Percentiles rank a stretch among this genome's conserved stretches.
Conservation (phyloP, 2,113 vertebrate genomes). For the Struthio camelus region DNA sequence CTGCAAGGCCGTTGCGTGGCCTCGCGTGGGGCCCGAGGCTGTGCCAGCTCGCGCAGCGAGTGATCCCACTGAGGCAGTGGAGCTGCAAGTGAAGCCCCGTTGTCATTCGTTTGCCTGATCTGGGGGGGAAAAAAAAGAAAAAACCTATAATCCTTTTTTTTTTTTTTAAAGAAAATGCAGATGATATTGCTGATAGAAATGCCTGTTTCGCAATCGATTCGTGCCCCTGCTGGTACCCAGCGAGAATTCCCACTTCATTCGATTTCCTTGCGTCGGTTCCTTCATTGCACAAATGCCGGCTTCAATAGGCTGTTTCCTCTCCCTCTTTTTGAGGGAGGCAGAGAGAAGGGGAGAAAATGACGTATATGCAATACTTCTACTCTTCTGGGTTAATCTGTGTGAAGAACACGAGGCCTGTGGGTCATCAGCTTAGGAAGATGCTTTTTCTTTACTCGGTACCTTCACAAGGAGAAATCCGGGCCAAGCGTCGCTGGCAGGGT, state of each 20-base stretch:
- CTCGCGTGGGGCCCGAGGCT: neutral
- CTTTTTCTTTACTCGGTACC: neutral
- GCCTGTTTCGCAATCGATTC: neutral
- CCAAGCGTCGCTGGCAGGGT: neutral
- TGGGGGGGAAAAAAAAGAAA: neutral
- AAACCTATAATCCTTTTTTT: neutral
- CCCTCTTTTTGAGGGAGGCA: neutral
- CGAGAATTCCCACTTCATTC: conserved; percentile 44
- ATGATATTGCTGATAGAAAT: conserved; percentile 5
- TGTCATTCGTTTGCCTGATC: neutral
- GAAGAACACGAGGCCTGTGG: conserved; percentile 6
- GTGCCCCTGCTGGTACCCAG: neutral
- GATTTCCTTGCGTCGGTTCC: neutral
- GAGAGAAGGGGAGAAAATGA: neutral
- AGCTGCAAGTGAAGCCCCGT: neutral
- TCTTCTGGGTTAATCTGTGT: conserved; percentile 41
- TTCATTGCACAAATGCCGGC: conserved; percentile 15
- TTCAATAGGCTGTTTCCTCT: conserved; percentile 11
- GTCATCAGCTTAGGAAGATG: conserved; percentile 28
- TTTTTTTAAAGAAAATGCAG: neutral
- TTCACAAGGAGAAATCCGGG: neutral
- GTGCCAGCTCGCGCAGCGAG: neutral
- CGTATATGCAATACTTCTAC: neutral
- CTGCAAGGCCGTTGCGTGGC: neutral
- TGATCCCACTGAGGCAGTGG: neutral